Conservation (phyloP, 2,888 invertebrate genomes). For the Sipunculus nudus region DNA sequence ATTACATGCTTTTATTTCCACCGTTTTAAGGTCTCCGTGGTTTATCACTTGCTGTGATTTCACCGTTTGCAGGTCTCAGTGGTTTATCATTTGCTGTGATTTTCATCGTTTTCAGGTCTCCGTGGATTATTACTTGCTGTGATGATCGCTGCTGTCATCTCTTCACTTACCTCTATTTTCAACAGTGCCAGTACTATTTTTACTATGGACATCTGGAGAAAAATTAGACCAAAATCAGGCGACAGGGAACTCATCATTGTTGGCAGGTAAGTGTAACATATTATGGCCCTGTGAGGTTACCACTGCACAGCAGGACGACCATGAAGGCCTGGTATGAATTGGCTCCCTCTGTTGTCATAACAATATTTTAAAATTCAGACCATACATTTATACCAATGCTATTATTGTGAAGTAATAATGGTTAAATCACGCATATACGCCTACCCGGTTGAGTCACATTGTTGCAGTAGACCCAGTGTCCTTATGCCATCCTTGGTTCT, state of each 20-base stretch:
- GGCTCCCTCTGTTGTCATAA: too few relatives aligned
- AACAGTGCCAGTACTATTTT: slow-evolving; percentile 36
- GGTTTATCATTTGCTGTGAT: slow-evolving; percentile 32
- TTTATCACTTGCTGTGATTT: neutral
- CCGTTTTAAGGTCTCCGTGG: neutral
- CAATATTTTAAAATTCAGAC: too few relatives aligned
- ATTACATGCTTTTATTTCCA: too few relatives aligned
- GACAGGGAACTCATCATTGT: slow-evolving; percentile 29
- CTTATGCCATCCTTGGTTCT: too few relatives aligned
- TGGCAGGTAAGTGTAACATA: slow-evolving; percentile 28
- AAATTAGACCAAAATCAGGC: slow-evolving; percentile 24
- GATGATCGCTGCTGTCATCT: slow-evolving; percentile 38
- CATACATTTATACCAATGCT: too few relatives aligned
- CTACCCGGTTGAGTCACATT: too few relatives aligned
- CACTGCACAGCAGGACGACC: too few relatives aligned
- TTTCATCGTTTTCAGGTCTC: slow-evolving; percentile 32
- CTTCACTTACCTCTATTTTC: slow-evolving; percentile 36
- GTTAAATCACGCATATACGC: too few relatives aligned
- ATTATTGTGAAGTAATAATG: too few relatives aligned
- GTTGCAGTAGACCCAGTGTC: too few relatives aligned
- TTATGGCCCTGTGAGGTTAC: too few relatives aligned
- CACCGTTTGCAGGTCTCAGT: slow-evolving; percentile 24
- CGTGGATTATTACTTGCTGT: slow-evolving; percentile 31
- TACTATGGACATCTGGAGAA: slow-evolving; percentile 35
- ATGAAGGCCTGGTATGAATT: too few relatives aligned